These are phyloP conservation scores for Piliocolobus tephrosceles DNA, from an alignment of 2,113 vertebrate species.

Conservation along the genomic window DNA sequence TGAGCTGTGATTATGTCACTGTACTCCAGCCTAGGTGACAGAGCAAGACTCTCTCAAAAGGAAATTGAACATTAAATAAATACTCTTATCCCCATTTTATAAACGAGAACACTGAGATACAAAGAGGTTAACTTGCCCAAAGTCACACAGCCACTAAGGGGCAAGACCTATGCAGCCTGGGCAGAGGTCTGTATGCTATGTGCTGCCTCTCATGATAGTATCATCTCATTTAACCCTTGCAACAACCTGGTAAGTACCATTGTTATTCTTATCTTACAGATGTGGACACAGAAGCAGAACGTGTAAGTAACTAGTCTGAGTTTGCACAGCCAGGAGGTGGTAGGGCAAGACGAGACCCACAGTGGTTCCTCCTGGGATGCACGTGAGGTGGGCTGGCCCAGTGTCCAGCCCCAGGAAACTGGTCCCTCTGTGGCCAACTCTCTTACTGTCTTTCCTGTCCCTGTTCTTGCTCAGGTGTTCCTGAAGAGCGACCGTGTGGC, in stretches of 20 bases:
- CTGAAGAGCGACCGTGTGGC: conserved; percentile 97
- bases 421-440: background rate
- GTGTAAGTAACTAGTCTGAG: no score
- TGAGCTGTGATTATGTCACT: no score
- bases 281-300: background rate
- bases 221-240: background rate
- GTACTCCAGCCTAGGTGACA: no score
- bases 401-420: background rate
- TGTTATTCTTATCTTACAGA: background rate
- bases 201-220: background rate
- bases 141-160: background rate
- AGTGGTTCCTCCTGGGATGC: rapidly evolving
- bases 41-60: no score
- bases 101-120: background rate
- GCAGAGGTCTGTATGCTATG: rapidly evolving
- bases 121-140: background rate
- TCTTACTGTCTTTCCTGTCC: background rate
- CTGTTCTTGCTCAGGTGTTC: conserved; percentile 88
- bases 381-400: rapidly evolving
- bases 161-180: background rate
- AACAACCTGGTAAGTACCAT: no score
- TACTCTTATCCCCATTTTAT: background rate
- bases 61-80: no score
- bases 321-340: background rate
- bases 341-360: no score